Evolutionary conservation across 2,797 vertebrate species (phyloP).

Genomic region (Tadarida brasiliensis): DNA sequence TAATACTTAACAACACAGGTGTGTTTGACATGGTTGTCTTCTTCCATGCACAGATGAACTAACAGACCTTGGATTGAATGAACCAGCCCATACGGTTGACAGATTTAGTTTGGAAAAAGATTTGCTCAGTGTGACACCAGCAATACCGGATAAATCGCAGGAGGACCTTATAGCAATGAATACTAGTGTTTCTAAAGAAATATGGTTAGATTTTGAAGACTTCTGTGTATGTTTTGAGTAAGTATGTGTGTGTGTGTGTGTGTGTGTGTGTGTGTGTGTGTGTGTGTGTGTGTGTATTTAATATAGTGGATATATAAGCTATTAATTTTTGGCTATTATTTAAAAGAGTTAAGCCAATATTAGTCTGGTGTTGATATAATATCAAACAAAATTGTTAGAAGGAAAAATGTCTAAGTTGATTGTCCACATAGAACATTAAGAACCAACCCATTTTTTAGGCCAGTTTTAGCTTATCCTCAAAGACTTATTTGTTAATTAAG

Average conservation of each 20-base stretch:
- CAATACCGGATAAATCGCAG: constrained; percentile 77
- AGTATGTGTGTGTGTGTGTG: constrained; percentile 82
- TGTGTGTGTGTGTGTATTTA: constrained; percentile 57
- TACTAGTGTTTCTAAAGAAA: constrained; percentile 86
- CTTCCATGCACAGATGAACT: constrained; percentile 79
- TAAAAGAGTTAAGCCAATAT: background rate
- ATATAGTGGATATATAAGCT: background rate
- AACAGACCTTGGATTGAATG: constrained; percentile 42
- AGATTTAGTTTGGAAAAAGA: constrained; percentile 59
- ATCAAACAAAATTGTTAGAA: background rate
- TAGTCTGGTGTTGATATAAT: background rate
- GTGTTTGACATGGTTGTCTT: constrained; percentile 13
- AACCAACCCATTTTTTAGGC: background rate
- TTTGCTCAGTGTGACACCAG: constrained; percentile 9
- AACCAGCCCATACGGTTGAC: constrained; percentile 70
- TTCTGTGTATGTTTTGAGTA: constrained; percentile 96
- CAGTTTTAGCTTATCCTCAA: background rate
- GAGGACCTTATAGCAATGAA: constrained; percentile 76
- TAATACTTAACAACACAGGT: background rate
- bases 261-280: constrained; percentile 64
- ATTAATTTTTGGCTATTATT: background rate
- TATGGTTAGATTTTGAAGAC: constrained; percentile 94
- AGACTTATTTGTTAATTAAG: constrained; percentile 30
- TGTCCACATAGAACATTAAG: background rate
- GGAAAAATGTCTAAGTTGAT: background rate